Conservation (phyloP, 2,888 invertebrate genomes). For the Margaritifera margaritifera region DNA sequence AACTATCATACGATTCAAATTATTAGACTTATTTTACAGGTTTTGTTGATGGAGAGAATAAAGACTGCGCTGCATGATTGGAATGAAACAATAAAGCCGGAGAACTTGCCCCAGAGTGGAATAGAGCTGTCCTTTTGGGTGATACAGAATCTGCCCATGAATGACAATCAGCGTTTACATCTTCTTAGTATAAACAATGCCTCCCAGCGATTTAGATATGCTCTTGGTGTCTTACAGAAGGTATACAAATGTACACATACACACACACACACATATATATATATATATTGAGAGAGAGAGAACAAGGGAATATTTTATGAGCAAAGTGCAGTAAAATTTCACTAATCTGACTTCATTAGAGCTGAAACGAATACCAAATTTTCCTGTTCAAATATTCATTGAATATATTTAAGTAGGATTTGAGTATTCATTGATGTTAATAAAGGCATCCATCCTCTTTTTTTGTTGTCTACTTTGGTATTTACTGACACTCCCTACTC, state of each 20-base stretch:
- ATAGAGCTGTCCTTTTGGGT: conserved; percentile 86
- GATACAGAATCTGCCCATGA: conserved; percentile 83
- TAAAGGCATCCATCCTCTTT: too few relatives aligned
- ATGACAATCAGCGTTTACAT: conserved; percentile 78
- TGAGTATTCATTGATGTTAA: too few relatives aligned
- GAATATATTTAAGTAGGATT: too few relatives aligned
- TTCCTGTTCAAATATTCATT: too few relatives aligned
- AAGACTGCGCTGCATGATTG: conserved; percentile 70
- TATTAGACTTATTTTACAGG: conserved; percentile 38
- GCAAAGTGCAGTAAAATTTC: too few relatives aligned
- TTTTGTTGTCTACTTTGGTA: too few relatives aligned
- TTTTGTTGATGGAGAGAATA: conserved; percentile 65
- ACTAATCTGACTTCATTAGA: too few relatives aligned
- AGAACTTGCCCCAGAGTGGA: conserved; percentile 79
- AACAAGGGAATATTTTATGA: too few relatives aligned
- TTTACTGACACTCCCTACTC: too few relatives aligned
- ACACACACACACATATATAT: too few relatives aligned
- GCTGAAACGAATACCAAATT: too few relatives aligned
- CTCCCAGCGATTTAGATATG: conserved; percentile 80
- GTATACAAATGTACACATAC: conserved; percentile 46
- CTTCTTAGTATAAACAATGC: conserved; percentile 81
- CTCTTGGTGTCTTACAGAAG: conserved; percentile 73
- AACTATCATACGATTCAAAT: background rate
- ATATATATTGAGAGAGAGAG: too few relatives aligned
- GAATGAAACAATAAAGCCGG: conserved; percentile 64